These are phyloP conservation scores for Pteromalus puparum DNA, from an alignment of 1,140 invertebrate genomes.

Conservation along the genomic window DNA sequence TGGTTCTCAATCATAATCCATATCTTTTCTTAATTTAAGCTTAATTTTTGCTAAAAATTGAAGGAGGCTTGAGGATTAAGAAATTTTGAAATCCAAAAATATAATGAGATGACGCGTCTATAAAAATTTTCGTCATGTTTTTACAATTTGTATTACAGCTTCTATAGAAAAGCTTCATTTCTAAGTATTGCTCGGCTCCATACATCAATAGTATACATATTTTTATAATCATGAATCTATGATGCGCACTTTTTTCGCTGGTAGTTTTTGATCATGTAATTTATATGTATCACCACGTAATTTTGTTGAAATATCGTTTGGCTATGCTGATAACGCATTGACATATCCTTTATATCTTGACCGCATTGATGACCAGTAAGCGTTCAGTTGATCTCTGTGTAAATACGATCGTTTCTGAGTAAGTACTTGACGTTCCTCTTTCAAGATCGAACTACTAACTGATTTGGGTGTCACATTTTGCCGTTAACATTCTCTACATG, in stretches of 20 bases:
- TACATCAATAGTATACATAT: background rate
- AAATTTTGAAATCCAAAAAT: conserved; percentile 2
- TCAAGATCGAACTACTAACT: conserved; percentile 9
- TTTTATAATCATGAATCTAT: background rate
- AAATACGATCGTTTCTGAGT: background rate
- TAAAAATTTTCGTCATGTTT: background rate
- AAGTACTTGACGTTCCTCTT: conserved; percentile 35
- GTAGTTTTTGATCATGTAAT: background rate
- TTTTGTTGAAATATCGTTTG: background rate
- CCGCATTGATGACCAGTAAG: background rate
- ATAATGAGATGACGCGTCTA: background rate
- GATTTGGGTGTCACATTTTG: conserved; percentile 5
- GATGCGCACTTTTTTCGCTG: background rate
- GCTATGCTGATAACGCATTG: too few relatives aligned
- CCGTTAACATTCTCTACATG: conserved; percentile 56
- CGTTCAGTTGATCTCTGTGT: background rate
- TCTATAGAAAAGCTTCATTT: background rate
- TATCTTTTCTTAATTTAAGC: background rate
- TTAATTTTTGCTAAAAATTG: background rate
- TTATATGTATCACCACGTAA: background rate
- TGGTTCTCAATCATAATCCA: background rate
- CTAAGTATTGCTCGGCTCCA: background rate
- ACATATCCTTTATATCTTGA: background rate
- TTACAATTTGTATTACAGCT: background rate
- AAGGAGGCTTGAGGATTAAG: background rate